Percentiles rank a stretch among this genome's conserved stretches.
Evolutionary conservation across 2,888 invertebrate genomes (phyloP).

Genomic region (Diogma glabrata): DNA sequence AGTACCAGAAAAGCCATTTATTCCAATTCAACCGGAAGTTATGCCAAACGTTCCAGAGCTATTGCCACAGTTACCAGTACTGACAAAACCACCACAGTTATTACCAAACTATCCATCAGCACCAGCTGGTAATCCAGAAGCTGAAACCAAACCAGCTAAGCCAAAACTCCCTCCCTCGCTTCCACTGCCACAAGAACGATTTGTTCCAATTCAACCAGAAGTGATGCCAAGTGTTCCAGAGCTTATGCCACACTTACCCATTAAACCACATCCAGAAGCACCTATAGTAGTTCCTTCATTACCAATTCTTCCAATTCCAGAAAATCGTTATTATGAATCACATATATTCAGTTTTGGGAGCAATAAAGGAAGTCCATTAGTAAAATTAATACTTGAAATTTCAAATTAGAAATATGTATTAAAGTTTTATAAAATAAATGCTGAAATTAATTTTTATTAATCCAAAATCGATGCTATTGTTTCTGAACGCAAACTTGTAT

Average conservation of each 20-base stretch:
- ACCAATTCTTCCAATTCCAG: background rate
- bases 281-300: background rate
- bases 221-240: too few relatives aligned
- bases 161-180: too few relatives aligned
- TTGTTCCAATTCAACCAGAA: too few relatives aligned
- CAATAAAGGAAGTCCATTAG: background rate
- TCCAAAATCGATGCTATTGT: too few relatives aligned
- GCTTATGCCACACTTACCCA: too few relatives aligned
- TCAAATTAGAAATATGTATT: too few relatives aligned
- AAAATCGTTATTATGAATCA: background rate
- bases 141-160: too few relatives aligned
- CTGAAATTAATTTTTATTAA: too few relatives aligned
- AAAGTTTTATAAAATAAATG: too few relatives aligned
- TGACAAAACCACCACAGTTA: background rate
- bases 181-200: too few relatives aligned
- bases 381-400: constrained; percentile 1
- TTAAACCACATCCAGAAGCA: background rate
- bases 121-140: background rate
- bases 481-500: too few relatives aligned
- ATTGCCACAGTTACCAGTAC: background rate
- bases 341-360: background rate
- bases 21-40: background rate
- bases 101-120: background rate
- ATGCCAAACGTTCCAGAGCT: background rate
- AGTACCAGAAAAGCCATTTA: background rate